A percentile compares a stretch with the other conserved stretches of the same genome.
Conservation (phyloP, 2,113 vertebrate genomes). For the Geococcyx californianus region DNA sequence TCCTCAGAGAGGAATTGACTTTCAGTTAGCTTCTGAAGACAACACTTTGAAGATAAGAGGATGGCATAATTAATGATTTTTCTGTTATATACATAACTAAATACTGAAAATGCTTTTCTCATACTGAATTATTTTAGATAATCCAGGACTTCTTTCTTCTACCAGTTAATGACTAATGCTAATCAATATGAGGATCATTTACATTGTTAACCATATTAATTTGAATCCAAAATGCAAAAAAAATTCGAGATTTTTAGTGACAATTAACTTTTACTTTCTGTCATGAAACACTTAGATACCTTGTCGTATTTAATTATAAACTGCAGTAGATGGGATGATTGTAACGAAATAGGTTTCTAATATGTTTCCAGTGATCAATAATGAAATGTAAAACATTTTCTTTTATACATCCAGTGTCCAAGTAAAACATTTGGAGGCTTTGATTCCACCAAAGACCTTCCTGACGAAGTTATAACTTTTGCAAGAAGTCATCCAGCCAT, state of each 20-base stretch:
- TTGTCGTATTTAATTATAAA: background rate
- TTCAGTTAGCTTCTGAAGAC: background rate
- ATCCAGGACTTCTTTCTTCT: background rate
- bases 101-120: background rate
- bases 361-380: background rate
- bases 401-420: conserved; percentile 83
- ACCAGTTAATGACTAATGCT: background rate
- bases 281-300: background rate
- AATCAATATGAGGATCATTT: background rate
- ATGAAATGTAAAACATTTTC: background rate
- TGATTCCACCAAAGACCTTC: conserved; percentile 95
- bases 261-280: background rate
- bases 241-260: background rate
- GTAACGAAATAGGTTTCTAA: background rate
- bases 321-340: background rate
- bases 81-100: background rate
- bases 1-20: background rate
- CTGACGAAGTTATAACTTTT: conserved; percentile 97
- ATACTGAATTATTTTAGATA: background rate
- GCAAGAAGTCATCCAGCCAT: conserved; percentile 96
- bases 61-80: background rate
- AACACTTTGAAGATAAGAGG: background rate
- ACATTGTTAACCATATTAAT: background rate
- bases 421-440: conserved; percentile 98
- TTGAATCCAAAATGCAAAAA: background rate